A percentile compares a stretch with the other conserved stretches of the same genome.
phyloP scores from a whole-genome alignment of 1,140 invertebrate genomes.

The Sycobia sp. region DNA sequence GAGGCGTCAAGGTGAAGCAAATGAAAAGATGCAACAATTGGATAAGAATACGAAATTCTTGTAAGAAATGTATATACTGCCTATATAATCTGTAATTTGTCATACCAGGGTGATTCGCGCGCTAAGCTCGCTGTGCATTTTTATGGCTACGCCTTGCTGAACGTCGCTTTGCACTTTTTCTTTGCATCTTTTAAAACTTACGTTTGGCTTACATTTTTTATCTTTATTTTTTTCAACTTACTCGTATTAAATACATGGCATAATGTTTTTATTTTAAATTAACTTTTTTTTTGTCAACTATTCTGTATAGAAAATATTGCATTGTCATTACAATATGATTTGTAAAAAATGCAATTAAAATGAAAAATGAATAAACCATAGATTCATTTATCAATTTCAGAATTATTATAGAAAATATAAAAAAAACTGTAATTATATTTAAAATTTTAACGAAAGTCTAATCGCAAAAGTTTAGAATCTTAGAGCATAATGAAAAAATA shows the following conservation, averaged over 20 bases:
- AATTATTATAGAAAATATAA: too few species aligned
- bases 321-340: too few species aligned
- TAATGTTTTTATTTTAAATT: neutral
- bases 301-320: too few species aligned
- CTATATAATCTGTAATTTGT: conserved; percentile 35
- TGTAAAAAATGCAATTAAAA: neutral
- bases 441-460: too few species aligned
- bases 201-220: neutral
- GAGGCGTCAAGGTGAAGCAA: too few species aligned
- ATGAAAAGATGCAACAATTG: neutral
- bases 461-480: too few species aligned
- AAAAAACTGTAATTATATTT: too few species aligned
- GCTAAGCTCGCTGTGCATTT: neutral
- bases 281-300: neutral
- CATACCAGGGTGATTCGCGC: conserved; percentile 25
- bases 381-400: neutral
- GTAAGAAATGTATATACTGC: conserved; percentile 39
- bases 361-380: neutral
- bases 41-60: conserved; percentile 15
- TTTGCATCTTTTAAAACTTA: neutral
- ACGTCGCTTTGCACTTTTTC: conserved; percentile 7
- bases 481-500: too few species aligned
- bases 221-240: neutral
- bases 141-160: conserved; percentile 7
- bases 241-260: neutral